Evolutionary conservation across 2,113 vertebrate genomes (phyloP), one percentile per base, ranked within the genome.

Genomic region (Nansenia antarctica): DNA sequence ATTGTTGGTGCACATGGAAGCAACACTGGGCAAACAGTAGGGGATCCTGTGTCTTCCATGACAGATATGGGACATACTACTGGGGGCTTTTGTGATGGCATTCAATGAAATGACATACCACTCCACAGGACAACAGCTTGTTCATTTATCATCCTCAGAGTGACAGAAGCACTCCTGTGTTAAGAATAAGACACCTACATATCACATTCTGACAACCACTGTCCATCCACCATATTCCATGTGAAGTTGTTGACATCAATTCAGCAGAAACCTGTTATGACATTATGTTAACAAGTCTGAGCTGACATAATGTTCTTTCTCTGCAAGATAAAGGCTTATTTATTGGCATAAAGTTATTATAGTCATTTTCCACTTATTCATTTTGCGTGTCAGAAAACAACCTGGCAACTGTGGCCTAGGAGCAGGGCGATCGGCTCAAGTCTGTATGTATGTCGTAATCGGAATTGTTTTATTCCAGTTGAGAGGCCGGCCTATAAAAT

Each of bases 401-500:
- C 61, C 76, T 62, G 3, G n/a, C 60, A 58, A 55, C 52, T 45
- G 22, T 7, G 31, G 31, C 73, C 66, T 45, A 20, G 4, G 52
- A 32, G 26, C 30, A 0, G 22, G 0, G 2, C 72, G 78, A 84
- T 82, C 82, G 45, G 24, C 8, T 65, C 77, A 88, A 52, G 15
- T 66, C 76, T 42, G 35, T 72, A 52, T 27, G 5, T 26, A 67
- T 70, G 73, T 67, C 79, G 74, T 54, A 85, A 74, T 35, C 24
- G 59, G 67, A n/a, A 76, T 79, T 60, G 1, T 73, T 69, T 54
- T 32, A 14, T 26, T 30, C 20, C 79, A 29, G 69, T 77, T 72
- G 73, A 31, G 52, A 73, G 12, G 72, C 60, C 67, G 69, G 76
- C 83, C 74, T 0, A 42, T 79, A 54, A 87, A 83, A 80, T 27